phyloP scores from a whole-genome alignment of 2,797 vertebrate genomes.

The Cercopithecus diana region DNA sequence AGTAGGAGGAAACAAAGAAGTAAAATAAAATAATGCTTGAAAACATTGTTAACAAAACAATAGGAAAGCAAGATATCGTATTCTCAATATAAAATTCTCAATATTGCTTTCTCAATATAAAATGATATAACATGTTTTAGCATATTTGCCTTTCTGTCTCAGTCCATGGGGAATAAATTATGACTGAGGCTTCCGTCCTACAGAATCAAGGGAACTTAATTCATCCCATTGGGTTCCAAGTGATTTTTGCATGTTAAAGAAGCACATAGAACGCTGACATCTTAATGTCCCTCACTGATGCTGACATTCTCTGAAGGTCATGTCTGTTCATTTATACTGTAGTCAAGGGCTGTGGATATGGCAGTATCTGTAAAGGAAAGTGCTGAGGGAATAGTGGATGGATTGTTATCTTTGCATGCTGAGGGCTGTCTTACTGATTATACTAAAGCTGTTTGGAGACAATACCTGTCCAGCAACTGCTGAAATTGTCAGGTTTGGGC shows the following conservation, averaged over 20 bases:
- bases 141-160: not conserved
- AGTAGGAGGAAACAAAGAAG: not conserved
- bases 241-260: not conserved
- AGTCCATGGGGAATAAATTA: not conserved
- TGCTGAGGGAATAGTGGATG: not conserved
- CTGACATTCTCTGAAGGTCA: conserved; percentile 21
- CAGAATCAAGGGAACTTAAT: not conserved
- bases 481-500: not conserved
- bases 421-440: not conserved
- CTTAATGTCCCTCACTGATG: not conserved
- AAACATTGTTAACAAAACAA: not conserved
- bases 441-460: not conserved
- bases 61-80: not conserved
- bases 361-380: not conserved
- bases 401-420: not conserved
- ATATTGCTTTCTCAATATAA: not conserved
- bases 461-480: not conserved
- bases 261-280: not conserved
- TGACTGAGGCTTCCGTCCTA: not conserved
- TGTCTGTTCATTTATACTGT: not conserved
- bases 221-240: not conserved
- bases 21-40: not conserved
- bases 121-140: not conserved
- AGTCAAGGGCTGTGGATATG: not conserved
- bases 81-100: not conserved